Evolutionary conservation across 2,888 invertebrate species (phyloP).

Genomic region (Trissolcus brochymenae): DNA sequence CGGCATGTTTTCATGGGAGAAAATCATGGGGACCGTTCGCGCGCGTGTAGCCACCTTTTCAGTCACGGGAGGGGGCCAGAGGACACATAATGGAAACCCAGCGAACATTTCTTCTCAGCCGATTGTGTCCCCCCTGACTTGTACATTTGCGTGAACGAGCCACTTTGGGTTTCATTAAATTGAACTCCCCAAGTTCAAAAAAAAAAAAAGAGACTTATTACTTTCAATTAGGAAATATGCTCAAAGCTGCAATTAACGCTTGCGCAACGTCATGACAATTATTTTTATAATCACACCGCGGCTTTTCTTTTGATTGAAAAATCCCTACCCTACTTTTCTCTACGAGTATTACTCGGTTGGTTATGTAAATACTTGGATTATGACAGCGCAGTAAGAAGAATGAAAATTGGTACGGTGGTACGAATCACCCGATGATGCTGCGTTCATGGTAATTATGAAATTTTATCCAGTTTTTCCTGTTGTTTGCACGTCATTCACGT

Average conservation of each 20-base stretch:
- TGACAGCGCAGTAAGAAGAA: constrained; percentile 1
- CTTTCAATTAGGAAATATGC: constrained; percentile 22
- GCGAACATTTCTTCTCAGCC: constrained; percentile 16
- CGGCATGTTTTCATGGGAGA: constrained; percentile 33
- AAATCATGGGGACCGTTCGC: constrained; percentile 23
- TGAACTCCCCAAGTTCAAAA: constrained; percentile 18
- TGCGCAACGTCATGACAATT: constrained; percentile 37
- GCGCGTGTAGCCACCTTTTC: constrained; percentile 37
- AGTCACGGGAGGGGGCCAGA: constrained; percentile 8
- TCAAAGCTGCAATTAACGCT: constrained; percentile 46
- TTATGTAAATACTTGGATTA: constrained; percentile 33
- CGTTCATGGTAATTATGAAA: neutral
- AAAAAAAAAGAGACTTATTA: constrained; percentile 24
- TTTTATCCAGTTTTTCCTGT: neutral
- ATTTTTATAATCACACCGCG: constrained; percentile 28
- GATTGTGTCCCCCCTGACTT: constrained; percentile 17
- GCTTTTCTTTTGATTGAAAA: constrained; percentile 37
- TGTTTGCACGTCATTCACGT: neutral
- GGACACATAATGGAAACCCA: constrained; percentile 24
- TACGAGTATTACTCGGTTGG: constrained; percentile 10
- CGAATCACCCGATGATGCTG: neutral
- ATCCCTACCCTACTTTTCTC: neutral
- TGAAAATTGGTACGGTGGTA: constrained; percentile 1
- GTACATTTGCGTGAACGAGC: constrained; percentile 47
- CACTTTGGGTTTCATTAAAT: constrained; percentile 48